phyloP scores from a whole-genome alignment of 2,888 invertebrate genomes.

The Tipula unca region DNA sequence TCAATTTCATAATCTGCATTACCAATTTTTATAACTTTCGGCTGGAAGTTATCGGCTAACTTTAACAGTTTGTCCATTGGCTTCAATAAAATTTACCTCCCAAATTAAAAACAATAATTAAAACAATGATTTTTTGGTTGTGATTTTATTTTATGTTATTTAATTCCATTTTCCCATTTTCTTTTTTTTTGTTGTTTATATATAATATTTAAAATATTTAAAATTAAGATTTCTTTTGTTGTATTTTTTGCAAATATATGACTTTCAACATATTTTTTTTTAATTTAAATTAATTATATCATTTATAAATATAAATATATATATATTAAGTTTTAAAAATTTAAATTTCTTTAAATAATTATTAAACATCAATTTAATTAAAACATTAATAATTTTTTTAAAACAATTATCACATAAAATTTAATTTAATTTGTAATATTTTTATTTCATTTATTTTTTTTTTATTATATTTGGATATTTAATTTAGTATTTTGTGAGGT shows the following conservation, averaged over 20 bases:
- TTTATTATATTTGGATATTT: not conserved
- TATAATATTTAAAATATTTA: not conserved
- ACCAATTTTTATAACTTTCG: too few relatives aligned
- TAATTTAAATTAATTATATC: not conserved
- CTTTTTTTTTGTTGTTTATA: not conserved
- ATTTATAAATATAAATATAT: not conserved
- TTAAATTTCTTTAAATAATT: not conserved
- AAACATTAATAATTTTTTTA: not conserved
- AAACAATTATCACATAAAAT: conserved; percentile 14
- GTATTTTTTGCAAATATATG: not conserved
- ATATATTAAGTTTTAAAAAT: not conserved
- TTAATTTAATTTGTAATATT: not conserved
- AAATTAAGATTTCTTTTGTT: not conserved
- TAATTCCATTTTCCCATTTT: not conserved
- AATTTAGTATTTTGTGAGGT: not conserved
- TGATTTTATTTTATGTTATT: not conserved
- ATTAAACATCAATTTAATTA: not conserved
- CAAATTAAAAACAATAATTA: not conserved
- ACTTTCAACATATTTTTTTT: not conserved
- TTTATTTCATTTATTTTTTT: not conserved
- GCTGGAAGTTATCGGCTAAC: too few relatives aligned
- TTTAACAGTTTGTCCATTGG: too few relatives aligned
- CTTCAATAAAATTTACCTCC: too few relatives aligned
- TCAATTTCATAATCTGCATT: too few relatives aligned
- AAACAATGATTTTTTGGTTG: not conserved